A percentile compares a stretch with the other conserved stretches of the same genome.
Evolutionary conservation across 1,140 invertebrate genomes (phyloP).

Genomic region (Episyrphus balteatus): DNA sequence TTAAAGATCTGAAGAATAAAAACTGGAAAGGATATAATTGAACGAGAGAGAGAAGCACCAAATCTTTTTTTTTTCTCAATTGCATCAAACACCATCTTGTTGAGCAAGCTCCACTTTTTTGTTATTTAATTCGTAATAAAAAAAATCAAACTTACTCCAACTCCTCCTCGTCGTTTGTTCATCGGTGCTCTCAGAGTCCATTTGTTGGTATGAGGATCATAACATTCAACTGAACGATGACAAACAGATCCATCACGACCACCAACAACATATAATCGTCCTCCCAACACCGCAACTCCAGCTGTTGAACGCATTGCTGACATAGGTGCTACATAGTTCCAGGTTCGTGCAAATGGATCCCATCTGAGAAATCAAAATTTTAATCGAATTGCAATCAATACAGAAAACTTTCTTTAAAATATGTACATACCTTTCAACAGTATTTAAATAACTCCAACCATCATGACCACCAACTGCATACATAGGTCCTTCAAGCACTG

Average conservation of each 20-base stretch:
- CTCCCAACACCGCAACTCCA: slow-evolving; percentile 76
- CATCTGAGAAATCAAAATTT: slow-evolving; percentile 42
- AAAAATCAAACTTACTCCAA: slow-evolving; percentile 48
- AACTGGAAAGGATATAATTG: no score
- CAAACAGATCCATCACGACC: slow-evolving; percentile 87
- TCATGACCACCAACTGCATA: slow-evolving; percentile 94
- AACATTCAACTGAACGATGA: slow-evolving; percentile 83
- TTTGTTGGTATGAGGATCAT: slow-evolving; percentile 80
- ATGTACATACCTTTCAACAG: slow-evolving; percentile 66
- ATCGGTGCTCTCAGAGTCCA: slow-evolving; percentile 85
- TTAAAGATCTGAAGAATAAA: no score
- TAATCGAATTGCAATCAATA: slow-evolving; percentile 3
- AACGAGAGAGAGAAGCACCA: no score
- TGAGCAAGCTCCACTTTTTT: no score
- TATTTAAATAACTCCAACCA: slow-evolving; percentile 89
- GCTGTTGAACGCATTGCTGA: slow-evolving; percentile 74
- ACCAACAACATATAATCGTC: slow-evolving; percentile 82
- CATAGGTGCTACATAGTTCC: slow-evolving; percentile 84
- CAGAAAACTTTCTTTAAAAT: background rate
- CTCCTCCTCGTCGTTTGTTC: slow-evolving; percentile 77
- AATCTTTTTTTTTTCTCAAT: no score
- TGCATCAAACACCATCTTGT: no score
- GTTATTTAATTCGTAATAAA: background rate
- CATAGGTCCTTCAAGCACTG: slow-evolving; percentile 73
- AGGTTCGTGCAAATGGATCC: slow-evolving; percentile 74